A percentile compares a stretch with the other conserved stretches of the same genome.
These are phyloP conservation scores for Alethe castanea DNA, from an alignment of 2,113 vertebrate species.

Conservation along the genomic window DNA sequence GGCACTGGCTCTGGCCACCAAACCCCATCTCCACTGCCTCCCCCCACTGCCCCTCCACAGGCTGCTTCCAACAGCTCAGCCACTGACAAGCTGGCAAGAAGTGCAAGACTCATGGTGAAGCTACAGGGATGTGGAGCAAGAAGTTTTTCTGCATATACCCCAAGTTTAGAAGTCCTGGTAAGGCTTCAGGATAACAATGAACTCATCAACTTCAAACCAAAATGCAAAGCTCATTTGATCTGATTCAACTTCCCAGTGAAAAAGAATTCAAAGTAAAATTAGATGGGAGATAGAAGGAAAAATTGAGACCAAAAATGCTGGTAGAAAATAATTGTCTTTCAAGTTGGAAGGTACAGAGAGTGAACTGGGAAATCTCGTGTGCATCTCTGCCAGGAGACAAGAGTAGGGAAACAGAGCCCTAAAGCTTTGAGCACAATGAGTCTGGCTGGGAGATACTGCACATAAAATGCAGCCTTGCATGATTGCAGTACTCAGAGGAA, in stretches of 20 bases:
- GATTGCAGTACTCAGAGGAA: neutral
- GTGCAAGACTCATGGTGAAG: neutral
- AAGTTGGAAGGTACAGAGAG: neutral
- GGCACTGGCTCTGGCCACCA: neutral
- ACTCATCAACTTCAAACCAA: neutral
- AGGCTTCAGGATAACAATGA: neutral
- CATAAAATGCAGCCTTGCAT: neutral
- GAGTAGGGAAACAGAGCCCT: neutral
- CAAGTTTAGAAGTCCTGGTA: neutral
- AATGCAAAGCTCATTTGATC: neutral
- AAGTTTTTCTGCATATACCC: neutral
- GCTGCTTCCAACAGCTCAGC: neutral
- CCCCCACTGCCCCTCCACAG: neutral
- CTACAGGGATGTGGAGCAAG: neutral
- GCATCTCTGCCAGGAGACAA: neutral
- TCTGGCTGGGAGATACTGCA: neutral
- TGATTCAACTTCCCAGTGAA: neutral
- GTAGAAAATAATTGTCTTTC: neutral
- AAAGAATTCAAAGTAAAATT: neutral
- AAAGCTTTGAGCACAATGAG: neutral
- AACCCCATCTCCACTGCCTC: neutral
- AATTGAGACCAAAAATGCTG: neutral
- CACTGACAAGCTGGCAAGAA: neutral
- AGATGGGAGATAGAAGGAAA: neutral
- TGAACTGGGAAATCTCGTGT: neutral